phyloP scores from a whole-genome alignment of 2,888 invertebrate genomes.

The Bedellia somnulentella region DNA sequence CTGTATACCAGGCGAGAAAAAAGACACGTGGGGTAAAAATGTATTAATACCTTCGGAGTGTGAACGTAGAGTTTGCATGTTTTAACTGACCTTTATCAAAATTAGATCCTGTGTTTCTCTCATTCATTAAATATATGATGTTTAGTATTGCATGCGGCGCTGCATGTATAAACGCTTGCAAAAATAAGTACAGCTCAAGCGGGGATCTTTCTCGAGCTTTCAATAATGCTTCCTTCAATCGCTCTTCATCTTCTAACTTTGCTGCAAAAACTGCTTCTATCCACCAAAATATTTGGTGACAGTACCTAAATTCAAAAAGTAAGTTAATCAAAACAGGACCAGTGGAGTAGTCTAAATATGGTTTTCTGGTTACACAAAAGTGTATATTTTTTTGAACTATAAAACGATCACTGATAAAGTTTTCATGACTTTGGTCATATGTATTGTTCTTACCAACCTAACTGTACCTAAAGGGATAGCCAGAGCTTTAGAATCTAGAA shows the following conservation, averaged over 20 bases:
- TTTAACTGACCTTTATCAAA: constrained; percentile 66
- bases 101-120: no score
- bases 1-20: no score
- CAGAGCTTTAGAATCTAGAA: no score
- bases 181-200: constrained; percentile 75
- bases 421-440: constrained; percentile 8
- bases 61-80: no score
- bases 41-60: no score
- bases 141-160: constrained; percentile 70
- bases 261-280: constrained; percentile 67
- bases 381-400: no score
- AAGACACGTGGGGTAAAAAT: no score
- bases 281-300: constrained; percentile 75
- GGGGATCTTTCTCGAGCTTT: constrained; percentile 66
- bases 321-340: no score
- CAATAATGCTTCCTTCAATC: constrained; percentile 61
- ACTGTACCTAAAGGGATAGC: no score
- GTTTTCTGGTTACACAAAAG: no score
- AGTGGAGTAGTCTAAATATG: no score
- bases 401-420: constrained; percentile 7
- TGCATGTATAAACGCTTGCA: constrained; percentile 77
- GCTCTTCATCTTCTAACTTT: constrained; percentile 52
- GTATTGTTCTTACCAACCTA: no score
- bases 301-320: constrained; percentile 52
- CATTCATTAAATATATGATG: constrained; percentile 60